A percentile compares a stretch with the other conserved stretches of the same genome.
phyloP scores from a whole-genome alignment of 2,888 invertebrate genomes.

The Dryobota labecula region DNA sequence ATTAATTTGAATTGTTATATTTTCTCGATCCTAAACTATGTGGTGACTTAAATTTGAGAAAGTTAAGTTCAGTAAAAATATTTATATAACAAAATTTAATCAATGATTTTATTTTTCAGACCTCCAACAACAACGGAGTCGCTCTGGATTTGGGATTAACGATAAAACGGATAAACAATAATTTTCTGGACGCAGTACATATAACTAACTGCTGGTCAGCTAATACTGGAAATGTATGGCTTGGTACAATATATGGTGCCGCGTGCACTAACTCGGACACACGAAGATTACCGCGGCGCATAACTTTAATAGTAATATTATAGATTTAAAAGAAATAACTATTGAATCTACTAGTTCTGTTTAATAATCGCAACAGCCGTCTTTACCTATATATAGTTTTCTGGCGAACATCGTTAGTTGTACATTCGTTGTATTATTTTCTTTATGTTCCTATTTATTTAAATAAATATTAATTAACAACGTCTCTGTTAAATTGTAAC shows the following conservation, averaged over 20 bases:
- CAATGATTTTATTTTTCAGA: background rate
- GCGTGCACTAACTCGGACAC: background rate
- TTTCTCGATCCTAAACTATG: too few relatives aligned
- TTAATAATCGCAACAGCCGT: background rate
- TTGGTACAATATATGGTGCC: background rate
- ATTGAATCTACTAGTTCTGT: background rate
- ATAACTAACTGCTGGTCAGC: background rate
- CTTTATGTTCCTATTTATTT: background rate
- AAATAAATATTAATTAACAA: background rate
- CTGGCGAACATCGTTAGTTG: background rate
- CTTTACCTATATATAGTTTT: background rate
- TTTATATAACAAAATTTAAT: background rate
- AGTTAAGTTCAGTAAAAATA: background rate
- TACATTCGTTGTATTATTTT: background rate
- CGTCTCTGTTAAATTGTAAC: background rate
- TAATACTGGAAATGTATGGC: background rate
- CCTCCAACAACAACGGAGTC: conserved; percentile 10
- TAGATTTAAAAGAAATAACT: background rate
- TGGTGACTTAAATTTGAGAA: too few relatives aligned
- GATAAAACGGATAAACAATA: background rate
- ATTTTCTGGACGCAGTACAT: background rate
- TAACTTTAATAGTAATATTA: background rate
- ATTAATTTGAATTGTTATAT: too few relatives aligned
- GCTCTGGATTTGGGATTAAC: conserved; percentile 19
- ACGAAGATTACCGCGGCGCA: background rate